Evolutionary conservation across 1,140 invertebrate genomes (phyloP), one percentile per base, ranked within the genome.

Genomic region (Hylyphantes graminicola): DNA sequence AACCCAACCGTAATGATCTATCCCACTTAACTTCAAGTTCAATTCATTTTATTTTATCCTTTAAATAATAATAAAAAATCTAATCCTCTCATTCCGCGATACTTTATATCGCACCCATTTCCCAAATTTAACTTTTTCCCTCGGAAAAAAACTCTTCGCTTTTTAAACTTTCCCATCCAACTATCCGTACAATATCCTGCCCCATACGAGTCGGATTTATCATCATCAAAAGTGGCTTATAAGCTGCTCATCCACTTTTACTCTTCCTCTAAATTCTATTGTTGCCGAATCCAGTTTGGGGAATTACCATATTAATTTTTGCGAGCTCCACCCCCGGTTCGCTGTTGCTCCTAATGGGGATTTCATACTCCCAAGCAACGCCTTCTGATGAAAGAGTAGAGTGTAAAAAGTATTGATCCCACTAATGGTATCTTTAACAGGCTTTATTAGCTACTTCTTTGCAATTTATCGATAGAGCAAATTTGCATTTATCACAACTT

Each of bases 171-270:
- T 35, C 35, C 35, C 35, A 35, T 35, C 35, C 35, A 35, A 35
- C 35, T 35, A 35, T 35, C 35, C 35, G 35, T 35, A 10, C 51
- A 73, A 54, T 73, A 54, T 72, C 68, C 68, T 55, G 55, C 55
- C 55, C 57, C 57, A 51, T 55, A 57, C 70, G 70, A 73, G 53
- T 57, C 53, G 6, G 19, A 73, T 73, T 73, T 73, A 73, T 73
- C 70, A 55, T 73, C 53, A 73, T 73, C 70, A 73, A 73, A 50
- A 50, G 70, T 73, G 70, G 70, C 54, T 73, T 73, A 73, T 35
- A 19, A 54, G 35, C 35, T 21, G 70, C 54, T 73, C 57, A 73
- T 73, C n/a, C 70, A 54, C 70, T 73, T 70, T 70, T 51, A 54
- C 51, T 15, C 57, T 61, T 61, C 57, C 57, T 61, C 12, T 21